Conservation (phyloP, 1,140 invertebrate species). For the Danaus melanippus region DNA sequence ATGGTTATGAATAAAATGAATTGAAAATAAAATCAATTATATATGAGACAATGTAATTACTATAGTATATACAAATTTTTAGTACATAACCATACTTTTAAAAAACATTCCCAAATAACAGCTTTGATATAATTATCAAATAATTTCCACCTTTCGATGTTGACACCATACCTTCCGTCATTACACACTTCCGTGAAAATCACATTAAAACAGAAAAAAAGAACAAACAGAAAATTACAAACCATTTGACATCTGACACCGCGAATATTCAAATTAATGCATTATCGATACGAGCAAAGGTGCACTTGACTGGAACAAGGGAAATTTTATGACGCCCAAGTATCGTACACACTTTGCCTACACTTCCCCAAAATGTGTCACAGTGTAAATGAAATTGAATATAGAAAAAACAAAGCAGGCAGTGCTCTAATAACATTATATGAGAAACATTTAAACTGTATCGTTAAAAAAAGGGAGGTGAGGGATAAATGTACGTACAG, state of each 20-base stretch:
- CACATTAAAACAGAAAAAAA: constrained; percentile 42
- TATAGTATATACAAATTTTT: no score
- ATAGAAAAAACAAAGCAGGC: not conserved
- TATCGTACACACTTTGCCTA: constrained; percentile 25
- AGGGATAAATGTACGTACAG: constrained; percentile 34
- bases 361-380: constrained; percentile 16
- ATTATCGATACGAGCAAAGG: constrained; percentile 63
- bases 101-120: no score
- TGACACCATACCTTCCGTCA: constrained; percentile 20
- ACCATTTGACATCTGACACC: constrained; percentile 71
- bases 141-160: constrained; percentile 15
- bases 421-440: constrained; percentile 11
- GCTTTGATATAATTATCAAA: constrained; percentile 9
- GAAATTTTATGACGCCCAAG: constrained; percentile 49
- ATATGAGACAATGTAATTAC: no score
- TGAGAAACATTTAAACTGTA: constrained; percentile 29
- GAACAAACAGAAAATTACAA: constrained; percentile 63
- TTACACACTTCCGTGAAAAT: constrained; percentile 50
- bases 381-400: constrained; percentile 23
- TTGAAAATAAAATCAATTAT: constrained; percentile 13
- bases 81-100: no score
- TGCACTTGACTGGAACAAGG: constrained; percentile 56
- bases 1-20: constrained; percentile 27
- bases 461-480: constrained; percentile 20
- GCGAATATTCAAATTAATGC: constrained; percentile 71